Percentiles rank a stretch among this genome's conserved stretches.
These are phyloP conservation scores for Heliconius erato DNA, from an alignment of 2,888 invertebrate genomes.

Conservation along the genomic window DNA sequence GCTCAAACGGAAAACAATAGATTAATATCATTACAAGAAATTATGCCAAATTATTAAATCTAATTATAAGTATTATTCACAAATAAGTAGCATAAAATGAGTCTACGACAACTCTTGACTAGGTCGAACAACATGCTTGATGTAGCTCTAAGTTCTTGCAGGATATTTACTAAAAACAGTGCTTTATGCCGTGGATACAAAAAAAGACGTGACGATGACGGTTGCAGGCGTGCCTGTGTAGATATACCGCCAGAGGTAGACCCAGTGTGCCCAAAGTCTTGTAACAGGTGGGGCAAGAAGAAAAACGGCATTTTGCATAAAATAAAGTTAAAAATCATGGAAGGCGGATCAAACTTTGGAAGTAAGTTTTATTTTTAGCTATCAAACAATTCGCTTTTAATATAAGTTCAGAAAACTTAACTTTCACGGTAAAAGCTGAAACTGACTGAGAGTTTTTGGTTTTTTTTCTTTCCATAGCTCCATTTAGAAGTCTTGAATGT, in stretches of 20 bases:
- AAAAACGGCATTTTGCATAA: constrained; percentile 72
- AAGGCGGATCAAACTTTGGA: constrained; percentile 81
- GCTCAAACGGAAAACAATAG: constrained; percentile 7
- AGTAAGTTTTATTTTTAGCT: constrained; percentile 63
- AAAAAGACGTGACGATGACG: constrained; percentile 60
- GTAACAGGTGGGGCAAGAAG: constrained; percentile 63
- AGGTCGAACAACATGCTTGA: constrained; percentile 29
- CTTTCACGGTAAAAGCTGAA: neutral
- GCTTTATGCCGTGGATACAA: constrained; percentile 58
- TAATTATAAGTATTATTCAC: neutral
- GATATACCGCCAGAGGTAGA: constrained; percentile 69
- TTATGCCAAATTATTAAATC: constrained; percentile 14
- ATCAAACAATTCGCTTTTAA: constrained; percentile 11
- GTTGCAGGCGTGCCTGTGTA: constrained; percentile 68
- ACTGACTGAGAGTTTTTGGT: neutral
- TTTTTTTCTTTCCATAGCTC: constrained; percentile 60
- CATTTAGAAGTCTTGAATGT: constrained; percentile 70
- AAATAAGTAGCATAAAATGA: neutral
- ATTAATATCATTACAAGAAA: constrained; percentile 5
- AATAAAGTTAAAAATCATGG: constrained; percentile 73
- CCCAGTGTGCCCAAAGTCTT: constrained; percentile 64
- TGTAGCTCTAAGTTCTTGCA: constrained; percentile 30
- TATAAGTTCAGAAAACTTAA: constrained; percentile 4
- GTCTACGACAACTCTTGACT: neutral
- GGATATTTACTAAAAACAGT: constrained; percentile 37